Evolutionary conservation across 2,113 vertebrate genomes (phyloP), one percentile per base, ranked within the genome.

Genomic region (Hiodon alosoides): DNA sequence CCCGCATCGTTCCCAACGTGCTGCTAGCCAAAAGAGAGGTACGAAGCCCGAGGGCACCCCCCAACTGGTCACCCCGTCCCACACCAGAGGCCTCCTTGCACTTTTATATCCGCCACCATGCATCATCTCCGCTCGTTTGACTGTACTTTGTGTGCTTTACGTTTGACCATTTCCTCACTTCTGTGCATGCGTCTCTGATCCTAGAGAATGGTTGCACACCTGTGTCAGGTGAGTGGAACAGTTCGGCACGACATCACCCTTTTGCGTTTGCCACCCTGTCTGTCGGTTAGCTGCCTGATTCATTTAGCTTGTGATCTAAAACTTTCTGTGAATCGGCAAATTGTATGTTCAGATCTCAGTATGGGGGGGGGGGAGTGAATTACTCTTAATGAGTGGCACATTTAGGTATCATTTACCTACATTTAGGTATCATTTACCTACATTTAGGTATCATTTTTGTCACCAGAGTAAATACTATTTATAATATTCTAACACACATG

Each of bases 11-110:
- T 62, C 97, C 97, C 13, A 99, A 99, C 8, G 97, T 99, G 75
- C 93, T 99, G 1, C 92, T 99, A 67, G 97, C 97, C 78, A 99
- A 98, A 81, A 89, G 97, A 89, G 97, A 99, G 97, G 97, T 99
- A 90, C 6, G 13, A 31, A 7, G 67, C 51, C 7, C 31, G 5
- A 71, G 62, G 46, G 10, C n/a, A 0, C n/a, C 6, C 4, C 31
- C 6, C 6, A 47, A 6, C 31, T 3, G 6, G 55, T 11, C 8
- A 3, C 9, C 55, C 6, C 54, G 11, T 48, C 3, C 50, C 31
- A 8, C 31, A 7, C 65, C 7, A n/a, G 6, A 17, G 13, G 31
- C 2, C 2, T 71, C 57, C 47, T 48, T 47, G 55, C 57, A 51
- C 61, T 59, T 75, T 58, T 59, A 47, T 67, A 67, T 50, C 73